Conservation (phyloP, 2,797 vertebrate species). For the Phylloscopus collybita region DNA sequence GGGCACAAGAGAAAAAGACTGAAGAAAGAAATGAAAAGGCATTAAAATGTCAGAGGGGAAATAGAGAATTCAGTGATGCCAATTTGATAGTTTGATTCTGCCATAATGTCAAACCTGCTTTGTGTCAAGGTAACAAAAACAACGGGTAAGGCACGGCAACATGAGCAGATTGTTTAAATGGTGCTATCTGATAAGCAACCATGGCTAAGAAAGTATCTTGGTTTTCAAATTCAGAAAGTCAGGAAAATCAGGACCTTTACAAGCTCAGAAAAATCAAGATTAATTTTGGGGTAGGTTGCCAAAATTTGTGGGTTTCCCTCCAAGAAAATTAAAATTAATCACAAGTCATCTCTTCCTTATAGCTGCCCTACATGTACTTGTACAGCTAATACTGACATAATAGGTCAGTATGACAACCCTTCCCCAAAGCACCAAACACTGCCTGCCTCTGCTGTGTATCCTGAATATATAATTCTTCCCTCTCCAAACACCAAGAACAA, state of each 20-base stretch:
- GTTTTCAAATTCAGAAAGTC: neutral
- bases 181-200: neutral
- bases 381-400: neutral
- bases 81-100: neutral
- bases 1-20: neutral
- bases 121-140: neutral
- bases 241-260: neutral
- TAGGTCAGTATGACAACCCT: neutral
- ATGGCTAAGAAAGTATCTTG: neutral
- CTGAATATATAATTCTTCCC: neutral
- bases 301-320: neutral
- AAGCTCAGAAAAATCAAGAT: neutral
- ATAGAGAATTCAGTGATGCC: neutral
- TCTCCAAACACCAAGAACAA: neutral
- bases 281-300: neutral
- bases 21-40: neutral
- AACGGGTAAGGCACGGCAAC: neutral
- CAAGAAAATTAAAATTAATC: neutral
- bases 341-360: neutral
- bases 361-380: neutral
- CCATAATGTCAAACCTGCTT: neutral
- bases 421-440: neutral
- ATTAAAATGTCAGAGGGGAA: neutral
- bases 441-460: neutral
- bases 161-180: neutral